Evolutionary conservation across 2,113 vertebrate genomes (phyloP).

Genomic region (Microcebus griseorufus): DNA sequence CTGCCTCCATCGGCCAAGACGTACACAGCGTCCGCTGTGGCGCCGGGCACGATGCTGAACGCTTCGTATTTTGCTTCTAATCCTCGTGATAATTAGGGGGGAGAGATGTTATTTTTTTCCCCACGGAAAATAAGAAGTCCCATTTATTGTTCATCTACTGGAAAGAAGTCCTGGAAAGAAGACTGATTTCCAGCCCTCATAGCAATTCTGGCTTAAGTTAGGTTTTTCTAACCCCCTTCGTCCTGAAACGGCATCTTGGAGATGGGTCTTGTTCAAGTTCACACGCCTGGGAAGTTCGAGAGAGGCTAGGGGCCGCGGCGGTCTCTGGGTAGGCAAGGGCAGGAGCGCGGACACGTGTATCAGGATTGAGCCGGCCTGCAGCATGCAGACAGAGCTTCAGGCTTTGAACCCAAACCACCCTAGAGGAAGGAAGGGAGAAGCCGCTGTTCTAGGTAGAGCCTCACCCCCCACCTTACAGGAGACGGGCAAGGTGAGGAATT

Average conservation of each 20-base stretch:
- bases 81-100: accelerated
- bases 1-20: background rate
- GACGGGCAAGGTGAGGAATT: background rate
- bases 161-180: too few relatives aligned
- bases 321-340: background rate
- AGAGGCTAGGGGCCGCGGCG: background rate
- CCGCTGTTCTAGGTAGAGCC: background rate
- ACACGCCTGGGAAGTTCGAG: background rate
- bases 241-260: background rate
- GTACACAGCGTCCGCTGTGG: accelerated
- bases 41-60: accelerated
- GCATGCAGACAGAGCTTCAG: accelerated
- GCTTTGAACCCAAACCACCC: background rate
- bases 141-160: background rate
- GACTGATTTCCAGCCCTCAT: background rate
- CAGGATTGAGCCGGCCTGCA: background rate
- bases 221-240: background rate
- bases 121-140: background rate
- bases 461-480: accelerated
- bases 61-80: background rate
- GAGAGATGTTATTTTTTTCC: background rate
- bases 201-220: background rate
- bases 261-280: background rate
- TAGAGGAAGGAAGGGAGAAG: too few relatives aligned
- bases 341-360: accelerated